Evolutionary conservation across 2,888 invertebrate genomes (phyloP), one percentile per base, ranked within the genome.

Genomic region (Electrophaes corylata): DNA sequence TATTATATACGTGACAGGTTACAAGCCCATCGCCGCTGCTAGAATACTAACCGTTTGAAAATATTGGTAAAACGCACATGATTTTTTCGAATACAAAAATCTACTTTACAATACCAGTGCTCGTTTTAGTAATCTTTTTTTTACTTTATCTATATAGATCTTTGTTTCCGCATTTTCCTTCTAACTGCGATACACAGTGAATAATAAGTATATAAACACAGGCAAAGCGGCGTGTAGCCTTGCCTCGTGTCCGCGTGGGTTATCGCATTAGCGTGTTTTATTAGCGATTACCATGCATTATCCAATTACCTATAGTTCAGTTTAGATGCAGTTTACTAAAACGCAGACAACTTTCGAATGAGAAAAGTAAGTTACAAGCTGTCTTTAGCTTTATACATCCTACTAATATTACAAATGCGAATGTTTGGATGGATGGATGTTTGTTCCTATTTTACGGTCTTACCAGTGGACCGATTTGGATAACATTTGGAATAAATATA

Each of bases 201-300:
- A 37, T 37, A 16, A 16, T 14, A 14, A 37, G 10, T 37, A 35
- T 14, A 10, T 16, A 16, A 8, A 16, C 37, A 35, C 12, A 37
- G 16, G 31, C 14, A 41, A 23, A 26, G 1, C 29, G 29, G 18
- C 40, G 31, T 31, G 44, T 35, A 26, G 35, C 48, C 35, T 48
- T 12, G 54, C 23, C 35, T 43, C 12, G 12, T 37, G 47, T 48
- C 43, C 31, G 33, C 41, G 37, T 29, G 31, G 23, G 29, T 47
- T 43, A 57, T 54, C 54, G 54, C 54, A 54, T 59, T 54, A 55
- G 41, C 50, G 52, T 44, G 40, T 33, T 49, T 48, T 48, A 43
- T 26, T 52, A 49, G 49, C 45, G 40, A 43, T 54, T 59, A 55
- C 59, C 3, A 18, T 14, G 35, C 46, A 54, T 59, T 54, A 59